Base-by-base conservation (phyloP, 2,797 vertebrate species). In the Gila robusta region DNA sequence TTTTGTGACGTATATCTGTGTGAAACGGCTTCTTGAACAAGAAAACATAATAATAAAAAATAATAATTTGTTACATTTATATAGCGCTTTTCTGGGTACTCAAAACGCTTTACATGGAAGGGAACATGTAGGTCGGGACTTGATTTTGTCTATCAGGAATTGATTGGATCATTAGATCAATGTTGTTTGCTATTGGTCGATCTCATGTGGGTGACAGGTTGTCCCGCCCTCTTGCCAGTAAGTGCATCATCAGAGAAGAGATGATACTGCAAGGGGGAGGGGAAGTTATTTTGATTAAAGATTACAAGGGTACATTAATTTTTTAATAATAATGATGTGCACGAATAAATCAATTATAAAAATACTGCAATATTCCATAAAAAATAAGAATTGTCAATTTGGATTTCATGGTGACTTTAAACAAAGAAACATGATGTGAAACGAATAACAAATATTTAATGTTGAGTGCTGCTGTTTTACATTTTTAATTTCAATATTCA, bases 321-420 rank as follows among this genome's bases (percentile, higher is more conserved):
- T 19, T 52, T 52, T 5, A 0, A 0, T 1, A 16, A 47, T 14
- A 47, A 47, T 16, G 14, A 49, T 49, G 47, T 49, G 10, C 47
- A 1, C 4, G 47, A 14, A 49, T 49, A 17, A 16, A 49, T 49
- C 1, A 49, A 16, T 49, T 16, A 49, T 49, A 47, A 47, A 47
- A 26, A 62, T 26, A 26, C 56, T 62, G 56, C 23, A 62, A 26
- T 59, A n/a, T n/a, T 59, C 9, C 56, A 59, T 59, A 23, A n/a
- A 23, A 59, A 59, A 59, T 12, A 62, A 62, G n/a, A 62, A 62
- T 12, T 2, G n/a, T 62, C 59, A 2, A 62, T 26, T 26, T 62
- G 56, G 56, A 26, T 26, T 62, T 62, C 56, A 14, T 62, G 59
- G 59, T 62, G n/a, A 62, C n/a, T 62, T 49, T 73, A 73, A 72